Conservation (phyloP, 2,797 vertebrate genomes). For the Enteromius thamalakanensis region DNA sequence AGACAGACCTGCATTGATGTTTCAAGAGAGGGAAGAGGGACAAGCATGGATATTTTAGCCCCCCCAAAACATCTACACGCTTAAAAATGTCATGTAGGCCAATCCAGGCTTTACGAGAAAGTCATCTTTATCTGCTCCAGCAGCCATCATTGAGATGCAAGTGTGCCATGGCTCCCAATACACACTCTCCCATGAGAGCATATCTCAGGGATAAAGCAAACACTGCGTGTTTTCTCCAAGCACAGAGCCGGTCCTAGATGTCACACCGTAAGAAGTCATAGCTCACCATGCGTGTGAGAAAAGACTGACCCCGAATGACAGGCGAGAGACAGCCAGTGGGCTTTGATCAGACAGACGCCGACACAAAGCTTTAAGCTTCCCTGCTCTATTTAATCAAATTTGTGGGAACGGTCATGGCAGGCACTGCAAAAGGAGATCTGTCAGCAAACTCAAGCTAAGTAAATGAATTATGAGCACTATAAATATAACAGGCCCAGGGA, state of each 20-base stretch:
- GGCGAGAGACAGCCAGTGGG: conserved; percentile 46
- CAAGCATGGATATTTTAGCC: conserved; percentile 18
- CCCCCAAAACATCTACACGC: conserved; percentile 24
- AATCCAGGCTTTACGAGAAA: conserved; percentile 43
- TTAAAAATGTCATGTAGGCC: conserved; percentile 51
- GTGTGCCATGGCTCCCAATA: conserved; percentile 40
- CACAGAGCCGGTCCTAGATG: conserved; percentile 33
- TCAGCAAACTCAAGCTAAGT: conserved; percentile 60
- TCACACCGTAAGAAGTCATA: conserved; percentile 23
- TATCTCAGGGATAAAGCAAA: conserved; percentile 41
- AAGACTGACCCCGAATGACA: conserved; percentile 41
- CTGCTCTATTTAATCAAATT: conserved; percentile 61
- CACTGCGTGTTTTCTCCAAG: conserved; percentile 18
- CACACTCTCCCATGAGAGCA: conserved; percentile 29
- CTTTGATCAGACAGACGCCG: conserved; percentile 58
- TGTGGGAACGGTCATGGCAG: conserved; percentile 48
- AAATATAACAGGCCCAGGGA: conserved; percentile 57
- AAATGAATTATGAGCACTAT: conserved; percentile 65
- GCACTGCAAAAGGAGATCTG: conserved; percentile 58
- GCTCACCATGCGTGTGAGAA: conserved; percentile 38
- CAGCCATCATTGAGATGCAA: conserved; percentile 45
- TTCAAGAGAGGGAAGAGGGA: conserved; percentile 10
- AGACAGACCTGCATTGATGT: conserved; percentile 7
- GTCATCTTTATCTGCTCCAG: conserved; percentile 50
- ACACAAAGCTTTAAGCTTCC: conserved; percentile 60